Base-by-base conservation (phyloP, 1,140 invertebrate genomes). In the Antheraea pernyi region DNA sequence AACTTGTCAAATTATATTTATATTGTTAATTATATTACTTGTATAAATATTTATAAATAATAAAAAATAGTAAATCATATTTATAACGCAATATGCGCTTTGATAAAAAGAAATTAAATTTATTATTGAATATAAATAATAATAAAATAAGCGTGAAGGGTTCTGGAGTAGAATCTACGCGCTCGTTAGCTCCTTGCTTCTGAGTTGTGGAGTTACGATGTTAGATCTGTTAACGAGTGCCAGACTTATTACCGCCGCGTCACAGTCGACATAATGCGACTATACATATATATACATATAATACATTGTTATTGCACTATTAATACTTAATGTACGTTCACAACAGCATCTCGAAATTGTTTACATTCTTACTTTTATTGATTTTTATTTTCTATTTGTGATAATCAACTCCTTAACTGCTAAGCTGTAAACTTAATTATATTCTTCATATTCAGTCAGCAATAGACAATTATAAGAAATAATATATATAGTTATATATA, bases 181-280 rank as follows among this genome's bases (percentile, higher is more conserved):
- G 76, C 78, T 79, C 75, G 78, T 79, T 82, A 78, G 73, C 53
- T 42, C 39, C 39, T 70, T 42, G 73, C 68, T 66, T 22, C 67
- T 60, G 60, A 66, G 58, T 59, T 68, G 69, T 71, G 59, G 62
- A 78, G 79, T 80, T 78, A 79, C 77, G 66, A 75, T 63, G 65
- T 72, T 72, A 75, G 76, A 74, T 73, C 73, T 73, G 72, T 73
- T 78, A 79, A 81, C 75, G 73, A 77, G 78, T 75, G 69, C 58
- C 69, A 72, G 74, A 77, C 77, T 81, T 80, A 82, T 80, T 81
- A 75, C 75, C 63, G 74, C 74, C 68, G 73, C 63, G 75, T 73
- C 70, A 70, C 72, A 63, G 70, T 64, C 73, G 48, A 46, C 71
- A 68, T 62, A 65, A 60, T 75, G 66, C 65, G 30, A 67, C 73